These are phyloP conservation scores for Metacarcinus magister DNA, from an alignment of 2,888 invertebrate species.

Conservation along the genomic window DNA sequence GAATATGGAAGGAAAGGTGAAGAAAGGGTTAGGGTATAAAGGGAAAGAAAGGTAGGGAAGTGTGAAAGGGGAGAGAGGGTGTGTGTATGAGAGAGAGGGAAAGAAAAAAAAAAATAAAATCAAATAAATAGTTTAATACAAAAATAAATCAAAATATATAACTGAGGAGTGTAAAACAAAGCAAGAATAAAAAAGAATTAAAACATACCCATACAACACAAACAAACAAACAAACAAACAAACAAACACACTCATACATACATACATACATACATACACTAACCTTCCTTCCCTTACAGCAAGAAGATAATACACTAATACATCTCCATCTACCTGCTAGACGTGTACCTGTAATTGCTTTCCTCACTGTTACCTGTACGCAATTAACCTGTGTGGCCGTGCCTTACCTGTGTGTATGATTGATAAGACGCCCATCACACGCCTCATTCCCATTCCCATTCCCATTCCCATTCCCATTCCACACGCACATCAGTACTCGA, in stretches of 20 bases:
- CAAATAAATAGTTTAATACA: neutral
- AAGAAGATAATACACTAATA: neutral
- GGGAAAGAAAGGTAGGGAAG: neutral
- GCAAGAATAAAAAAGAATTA: no score
- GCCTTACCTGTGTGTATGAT: constrained; percentile 4
- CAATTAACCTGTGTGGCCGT: constrained; percentile 20
- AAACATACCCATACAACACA: neutral
- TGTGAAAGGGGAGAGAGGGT: neutral
- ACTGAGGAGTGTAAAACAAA: no score
- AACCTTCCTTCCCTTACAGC: neutral
- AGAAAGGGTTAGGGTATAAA: neutral
- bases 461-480: neutral
- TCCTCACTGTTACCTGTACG: constrained; percentile 36
- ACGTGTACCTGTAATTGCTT: neutral
- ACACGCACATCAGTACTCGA: constrained; percentile 27
- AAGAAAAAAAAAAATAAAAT: neutral
- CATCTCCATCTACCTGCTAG: neutral
- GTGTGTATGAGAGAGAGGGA: neutral
- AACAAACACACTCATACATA: neutral
- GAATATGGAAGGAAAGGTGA: neutral
- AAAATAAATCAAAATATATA: neutral
- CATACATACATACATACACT: neutral
- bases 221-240: neutral
- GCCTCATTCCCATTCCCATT: neutral
- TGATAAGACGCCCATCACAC: constrained; percentile 17